Evolutionary conservation across 2,113 vertebrate genomes (phyloP).

Genomic region (Pangasianodon gigas): DNA sequence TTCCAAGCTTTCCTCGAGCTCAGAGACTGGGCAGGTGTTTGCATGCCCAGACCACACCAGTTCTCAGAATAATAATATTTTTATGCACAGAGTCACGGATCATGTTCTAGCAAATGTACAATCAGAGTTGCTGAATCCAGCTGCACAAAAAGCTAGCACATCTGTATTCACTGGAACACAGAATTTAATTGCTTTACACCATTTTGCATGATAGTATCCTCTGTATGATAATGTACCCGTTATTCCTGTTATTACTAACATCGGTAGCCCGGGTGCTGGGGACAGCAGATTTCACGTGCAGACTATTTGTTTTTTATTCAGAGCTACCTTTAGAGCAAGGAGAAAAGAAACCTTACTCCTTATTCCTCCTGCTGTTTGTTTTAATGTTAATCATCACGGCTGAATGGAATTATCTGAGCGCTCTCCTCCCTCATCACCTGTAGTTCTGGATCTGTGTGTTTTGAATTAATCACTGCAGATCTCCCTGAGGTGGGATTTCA

Average conservation of each 20-base stretch:
- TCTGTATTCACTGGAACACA: not conserved
- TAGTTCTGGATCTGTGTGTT: not conserved
- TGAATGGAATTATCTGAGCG: not conserved
- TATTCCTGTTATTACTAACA: not conserved
- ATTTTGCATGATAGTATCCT: not conserved
- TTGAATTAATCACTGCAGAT: not conserved
- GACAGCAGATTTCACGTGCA: too few species aligned
- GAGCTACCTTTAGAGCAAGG: too few species aligned
- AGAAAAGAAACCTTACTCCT: not conserved
- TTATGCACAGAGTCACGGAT: not conserved
- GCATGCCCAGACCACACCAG: not conserved
- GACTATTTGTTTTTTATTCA: too few species aligned
- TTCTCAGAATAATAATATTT: not conserved
- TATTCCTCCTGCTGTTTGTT: not conserved
- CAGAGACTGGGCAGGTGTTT: constrained; percentile 22
- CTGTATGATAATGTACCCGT: not conserved
- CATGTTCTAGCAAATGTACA: not conserved
- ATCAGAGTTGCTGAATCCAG: not conserved
- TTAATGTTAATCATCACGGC: not conserved
- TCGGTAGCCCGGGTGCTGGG: not conserved
- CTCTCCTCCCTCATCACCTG: not conserved
- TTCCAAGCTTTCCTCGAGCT: not conserved
- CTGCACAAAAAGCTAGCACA: not conserved
- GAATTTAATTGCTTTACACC: not conserved
- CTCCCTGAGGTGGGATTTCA: not conserved